Conservation (phyloP, 2,113 vertebrate species). For the Antigone vipio region DNA sequence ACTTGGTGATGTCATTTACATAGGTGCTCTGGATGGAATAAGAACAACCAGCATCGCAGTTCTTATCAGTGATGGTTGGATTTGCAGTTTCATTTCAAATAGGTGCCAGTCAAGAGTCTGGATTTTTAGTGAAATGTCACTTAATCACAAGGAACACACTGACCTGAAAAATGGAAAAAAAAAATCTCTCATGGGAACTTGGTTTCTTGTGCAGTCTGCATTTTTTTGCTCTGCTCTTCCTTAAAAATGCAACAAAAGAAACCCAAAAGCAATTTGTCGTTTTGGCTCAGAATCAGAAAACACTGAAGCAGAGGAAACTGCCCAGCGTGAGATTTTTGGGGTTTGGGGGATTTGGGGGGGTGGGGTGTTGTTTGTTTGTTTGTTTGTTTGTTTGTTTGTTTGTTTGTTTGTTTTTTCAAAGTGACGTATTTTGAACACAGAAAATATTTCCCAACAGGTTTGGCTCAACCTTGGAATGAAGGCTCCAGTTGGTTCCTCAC, state of each 20-base stretch:
- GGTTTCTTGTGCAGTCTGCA: neutral
- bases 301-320: neutral
- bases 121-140: neutral
- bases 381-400: neutral
- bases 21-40: neutral
- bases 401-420: neutral
- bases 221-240: neutral
- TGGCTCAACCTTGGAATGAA: neutral
- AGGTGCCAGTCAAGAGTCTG: neutral
- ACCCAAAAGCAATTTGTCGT: neutral
- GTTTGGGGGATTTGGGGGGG: neutral
- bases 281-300: neutral
- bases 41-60: neutral
- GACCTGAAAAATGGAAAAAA: neutral
- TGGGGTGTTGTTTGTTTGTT: too few species aligned
- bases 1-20: neutral
- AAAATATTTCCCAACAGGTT: neutral
- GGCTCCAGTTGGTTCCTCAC: fast-evolving
- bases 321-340: neutral
- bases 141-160: neutral
- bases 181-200: neutral
- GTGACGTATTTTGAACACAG: neutral
- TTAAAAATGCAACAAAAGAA: neutral
- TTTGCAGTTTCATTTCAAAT: neutral
- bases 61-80: neutral